A percentile compares a stretch with the other conserved stretches of the same genome.
Evolutionary conservation across 2,113 vertebrate genomes (phyloP).

Genomic region (Brienomyrus longianalis): DNA sequence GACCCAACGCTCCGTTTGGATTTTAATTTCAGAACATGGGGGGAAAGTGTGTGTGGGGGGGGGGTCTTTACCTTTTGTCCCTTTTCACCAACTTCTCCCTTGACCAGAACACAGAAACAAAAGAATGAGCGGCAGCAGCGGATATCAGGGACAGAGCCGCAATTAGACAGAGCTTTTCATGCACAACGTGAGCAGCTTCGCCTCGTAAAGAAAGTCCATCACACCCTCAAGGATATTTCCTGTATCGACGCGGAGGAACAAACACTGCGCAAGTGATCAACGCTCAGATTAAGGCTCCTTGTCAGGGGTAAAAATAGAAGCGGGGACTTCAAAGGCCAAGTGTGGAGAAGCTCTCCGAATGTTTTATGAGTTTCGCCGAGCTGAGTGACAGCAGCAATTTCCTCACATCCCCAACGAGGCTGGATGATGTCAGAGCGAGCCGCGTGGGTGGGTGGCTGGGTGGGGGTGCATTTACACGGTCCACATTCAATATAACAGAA

Average conservation of each 20-base stretch:
- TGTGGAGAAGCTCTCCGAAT: not conserved
- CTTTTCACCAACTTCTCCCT: slow-evolving; percentile 73
- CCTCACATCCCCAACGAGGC: slow-evolving; percentile 27
- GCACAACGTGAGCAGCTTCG: slow-evolving; percentile 26
- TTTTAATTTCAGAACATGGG: not conserved
- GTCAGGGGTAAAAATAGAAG: slow-evolving; percentile 47
- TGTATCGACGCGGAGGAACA: slow-evolving; percentile 28
- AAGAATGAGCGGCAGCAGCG: not conserved
- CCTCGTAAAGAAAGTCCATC: slow-evolving; percentile 14
- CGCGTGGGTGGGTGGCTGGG: slow-evolving; percentile 17
- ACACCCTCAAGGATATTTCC: slow-evolving; percentile 14
- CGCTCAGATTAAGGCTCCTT: slow-evolving; percentile 46
- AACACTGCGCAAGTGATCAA: slow-evolving; percentile 52
- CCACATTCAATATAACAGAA: not conserved
- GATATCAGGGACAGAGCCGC: not conserved
- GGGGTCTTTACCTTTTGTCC: slow-evolving; percentile 73
- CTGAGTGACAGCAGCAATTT: slow-evolving; percentile 40
- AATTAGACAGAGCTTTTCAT: slow-evolving; percentile 5
- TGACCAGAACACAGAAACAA: slow-evolving; percentile 24
- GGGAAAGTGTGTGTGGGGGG: not conserved
- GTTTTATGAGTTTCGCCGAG: slow-evolving; percentile 7
- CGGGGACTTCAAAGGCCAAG: slow-evolving; percentile 51
- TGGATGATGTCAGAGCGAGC: slow-evolving; percentile 33
- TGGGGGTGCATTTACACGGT: not conserved
- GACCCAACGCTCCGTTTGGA: not conserved